Percentiles rank a stretch among this genome's conserved stretches.
These are phyloP conservation scores for Chrysocyon brachyurus DNA, from an alignment of 2,797 vertebrate species.

Conservation along the genomic window DNA sequence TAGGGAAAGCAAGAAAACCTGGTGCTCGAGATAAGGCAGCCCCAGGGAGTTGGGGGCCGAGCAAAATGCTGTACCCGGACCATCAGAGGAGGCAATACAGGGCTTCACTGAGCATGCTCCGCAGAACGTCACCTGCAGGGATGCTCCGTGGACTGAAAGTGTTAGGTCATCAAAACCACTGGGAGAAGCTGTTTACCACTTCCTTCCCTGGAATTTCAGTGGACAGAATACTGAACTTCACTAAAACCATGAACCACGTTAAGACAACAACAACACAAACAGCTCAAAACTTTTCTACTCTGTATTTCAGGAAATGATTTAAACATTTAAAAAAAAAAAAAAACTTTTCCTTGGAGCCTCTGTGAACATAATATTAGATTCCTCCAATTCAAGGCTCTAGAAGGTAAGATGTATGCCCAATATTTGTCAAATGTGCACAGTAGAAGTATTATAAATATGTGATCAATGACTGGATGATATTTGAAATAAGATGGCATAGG, in stretches of 20 bases:
- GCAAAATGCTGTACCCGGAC: neutral
- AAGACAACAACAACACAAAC: neutral
- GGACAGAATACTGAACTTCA: neutral
- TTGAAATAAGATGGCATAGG: neutral
- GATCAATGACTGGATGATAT: neutral
- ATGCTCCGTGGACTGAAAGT: rapidly evolving
- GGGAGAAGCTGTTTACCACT: neutral
- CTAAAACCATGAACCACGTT: neutral
- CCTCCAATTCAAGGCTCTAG: neutral
- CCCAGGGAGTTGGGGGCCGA: rapidly evolving
- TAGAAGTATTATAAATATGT: neutral
- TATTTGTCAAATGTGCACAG: neutral
- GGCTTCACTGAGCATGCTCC: neutral
- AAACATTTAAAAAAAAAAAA: neutral
- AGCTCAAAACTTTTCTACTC: neutral
- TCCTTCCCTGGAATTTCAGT: neutral
- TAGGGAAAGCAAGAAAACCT: neutral
- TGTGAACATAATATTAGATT: neutral
- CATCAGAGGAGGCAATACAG: rapidly evolving
- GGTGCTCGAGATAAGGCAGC: neutral
- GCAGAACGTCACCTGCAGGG: rapidly evolving
- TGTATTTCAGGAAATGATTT: neutral
- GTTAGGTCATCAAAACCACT: neutral
- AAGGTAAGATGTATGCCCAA: neutral
- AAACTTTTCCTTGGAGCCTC: neutral